Conservation (phyloP, 1,140 invertebrate species). For the Samia ricini region DNA sequence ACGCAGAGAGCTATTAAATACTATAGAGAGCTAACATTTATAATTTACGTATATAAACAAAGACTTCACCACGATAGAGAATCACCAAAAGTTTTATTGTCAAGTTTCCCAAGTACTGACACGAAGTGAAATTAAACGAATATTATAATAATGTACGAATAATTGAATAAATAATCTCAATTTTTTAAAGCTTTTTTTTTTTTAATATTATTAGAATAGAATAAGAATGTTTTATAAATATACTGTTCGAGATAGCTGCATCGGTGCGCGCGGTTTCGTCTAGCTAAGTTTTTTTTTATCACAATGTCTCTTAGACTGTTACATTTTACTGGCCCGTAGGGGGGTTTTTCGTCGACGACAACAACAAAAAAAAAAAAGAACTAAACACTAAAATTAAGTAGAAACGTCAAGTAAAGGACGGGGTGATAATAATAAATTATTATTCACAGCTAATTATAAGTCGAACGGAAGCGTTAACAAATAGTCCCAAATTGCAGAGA, state of each 20-base stretch:
- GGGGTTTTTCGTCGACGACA: too few relatives aligned
- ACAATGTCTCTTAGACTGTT: constrained; percentile 73
- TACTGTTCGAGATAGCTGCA: constrained; percentile 21
- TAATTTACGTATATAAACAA: constrained; percentile 23
- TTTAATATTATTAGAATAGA: constrained; percentile 6
- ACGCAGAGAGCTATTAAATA: constrained; percentile 37
- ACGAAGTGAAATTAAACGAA: constrained; percentile 38
- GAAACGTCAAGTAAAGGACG: constrained; percentile 71
- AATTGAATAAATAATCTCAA: too few relatives aligned
- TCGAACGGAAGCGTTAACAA: constrained; percentile 55
- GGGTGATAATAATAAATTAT: constrained; percentile 34
- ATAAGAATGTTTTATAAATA: constrained; percentile 39
- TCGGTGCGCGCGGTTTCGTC: constrained; percentile 40
- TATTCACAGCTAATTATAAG: constrained; percentile 37
- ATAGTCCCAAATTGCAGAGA: constrained; percentile 50
- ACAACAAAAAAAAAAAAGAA: constrained; percentile 66
- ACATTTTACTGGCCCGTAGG: constrained; percentile 70
- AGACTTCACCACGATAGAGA: constrained; percentile 15
- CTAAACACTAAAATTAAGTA: constrained; percentile 75
- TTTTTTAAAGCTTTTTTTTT: too few relatives aligned
- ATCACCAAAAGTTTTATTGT: constrained; percentile 50
- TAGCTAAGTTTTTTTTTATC: constrained; percentile 71
- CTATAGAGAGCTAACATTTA: constrained; percentile 16
- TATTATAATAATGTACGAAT: constrained; percentile 13
- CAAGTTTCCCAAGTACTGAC: constrained; percentile 31